Evolutionary conservation across 2,113 vertebrate genomes (phyloP), one percentile per base, ranked within the genome.

Genomic region (Smithornis capensis): DNA sequence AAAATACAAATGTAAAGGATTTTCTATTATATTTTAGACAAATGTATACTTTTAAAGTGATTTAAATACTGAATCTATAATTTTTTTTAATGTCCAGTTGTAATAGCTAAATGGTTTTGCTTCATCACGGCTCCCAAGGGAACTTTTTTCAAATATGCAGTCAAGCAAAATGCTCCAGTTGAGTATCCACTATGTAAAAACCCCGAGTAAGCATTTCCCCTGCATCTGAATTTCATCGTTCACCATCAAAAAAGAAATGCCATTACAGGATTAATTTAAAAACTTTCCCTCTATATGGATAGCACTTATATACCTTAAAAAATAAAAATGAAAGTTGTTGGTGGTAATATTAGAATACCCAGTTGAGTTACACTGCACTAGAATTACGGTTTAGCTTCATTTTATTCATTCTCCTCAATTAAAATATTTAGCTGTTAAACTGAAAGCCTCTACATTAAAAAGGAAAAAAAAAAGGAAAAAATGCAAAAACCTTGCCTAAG

Each of bases 1-100:
- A 96, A 93, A 91, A 94, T 92, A 93, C 35, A 96, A 97, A 96
- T 87, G 60, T 96, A 97, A 97, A 97, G 67, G 90, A 97, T 97
- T 98, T 98, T 98, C 87, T 98, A 97, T 98, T 97, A 92, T 98
- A 98, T 98, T 98, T 98, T 98, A 98, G 95, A 97, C 74, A 96
- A 97, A 94, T 91, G 80, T 97, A 96, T 97, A 95, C 94, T 97
- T 98, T 97, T 97, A 95, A 97, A 97, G 91, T 97, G 96, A 97
- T 98, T 98, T 97, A 97, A 98, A 98, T 97, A 97, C 84, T 91
- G 94, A 97, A 97, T 95, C 95, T 92, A 82, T 96, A 92, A 77
- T 76, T 97, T 95, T 96, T 93, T 95, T 96, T 92, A 90, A 95
- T 92, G 90, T 96, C 94, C 88, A 57, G 62, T 82, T 90, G 85